Evolutionary conservation across 2,113 vertebrate species (phyloP).

Genomic region (Nyctibius bracteatus): DNA sequence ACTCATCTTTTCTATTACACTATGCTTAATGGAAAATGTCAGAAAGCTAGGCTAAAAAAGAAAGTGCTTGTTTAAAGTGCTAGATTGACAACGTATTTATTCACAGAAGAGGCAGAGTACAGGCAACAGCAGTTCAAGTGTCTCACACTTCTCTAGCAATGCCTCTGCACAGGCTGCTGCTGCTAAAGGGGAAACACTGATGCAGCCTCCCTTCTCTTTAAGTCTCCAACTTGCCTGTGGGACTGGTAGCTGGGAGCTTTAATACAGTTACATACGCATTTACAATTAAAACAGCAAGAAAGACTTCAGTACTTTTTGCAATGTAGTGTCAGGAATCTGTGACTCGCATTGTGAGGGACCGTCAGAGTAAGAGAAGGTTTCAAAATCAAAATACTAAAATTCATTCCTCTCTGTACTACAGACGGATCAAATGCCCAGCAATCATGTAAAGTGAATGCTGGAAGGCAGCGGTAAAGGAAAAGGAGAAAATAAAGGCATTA

Average conservation of each 20-base stretch:
- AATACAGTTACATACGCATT: background rate
- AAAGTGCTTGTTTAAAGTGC: conserved; percentile 42
- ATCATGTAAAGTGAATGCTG: background rate
- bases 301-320: background rate
- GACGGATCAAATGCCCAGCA: background rate
- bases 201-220: background rate
- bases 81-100: conserved; percentile 52
- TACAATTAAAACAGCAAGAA: conserved; percentile 26
- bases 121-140: background rate
- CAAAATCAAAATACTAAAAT: background rate
- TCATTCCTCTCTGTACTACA: background rate
- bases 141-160: background rate
- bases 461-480: background rate
- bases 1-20: conserved; percentile 27
- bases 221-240: background rate
- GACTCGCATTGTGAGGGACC: background rate
- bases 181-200: background rate
- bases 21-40: conserved; percentile 54
- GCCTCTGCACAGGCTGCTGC: background rate
- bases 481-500: background rate
- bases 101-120: conserved; percentile 8
- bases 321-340: background rate
- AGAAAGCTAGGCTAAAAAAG: conserved; percentile 33
- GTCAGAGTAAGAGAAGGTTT: background rate
- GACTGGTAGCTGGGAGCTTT: background rate